Base-by-base conservation (phyloP, 1,140 invertebrate genomes). In the Caenorhabditis remanei region DNA sequence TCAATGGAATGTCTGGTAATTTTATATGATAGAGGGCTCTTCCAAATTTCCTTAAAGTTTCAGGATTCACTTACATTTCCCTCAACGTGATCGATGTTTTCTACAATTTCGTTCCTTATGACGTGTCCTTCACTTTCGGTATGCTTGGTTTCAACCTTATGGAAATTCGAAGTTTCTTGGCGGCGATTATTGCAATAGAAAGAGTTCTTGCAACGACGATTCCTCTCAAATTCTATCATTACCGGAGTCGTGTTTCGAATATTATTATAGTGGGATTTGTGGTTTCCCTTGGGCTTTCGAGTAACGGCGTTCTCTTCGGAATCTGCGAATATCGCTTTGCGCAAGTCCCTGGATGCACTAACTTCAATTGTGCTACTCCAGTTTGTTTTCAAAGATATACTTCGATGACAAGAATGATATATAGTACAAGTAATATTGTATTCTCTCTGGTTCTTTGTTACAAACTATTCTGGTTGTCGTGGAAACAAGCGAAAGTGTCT, bases 401-500 rank as follows among this genome's bases (percentile, higher is more conserved):
- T 7, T 43, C 41, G 19, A 7, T 46, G 6, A 71, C 65, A n/a
- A 8, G 65, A 46, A 71, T 71, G 41, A 16, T 71, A 4, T 71
- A 71, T 46, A 32, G 40, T 0, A 0, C 41, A 11, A 71, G 41
- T n/a, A 71, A 71, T 71, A 11, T 71, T 46, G 4, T 16, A 0
- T 71, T 71, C 65, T 71, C 65, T 43, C 6, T 46, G 43, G 19
- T 71, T 71, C 41, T 71, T 13, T 43, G 65, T 41, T 43, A 43
- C 40, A 43, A 71, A 19, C 8, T 71, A n/a, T 43, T 71, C 13
- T 71, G 40, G 40, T n/a, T 71, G 14, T 65, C 61, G 4, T 16
- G 40, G 14, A 71, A 71, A 19, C 13, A 46, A 16, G 19, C 65
- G 3, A 43, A 43, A 71, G 16, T 71, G 41, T 14, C 40, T 4